These are phyloP conservation scores for Pangasianodon gigas DNA, from an alignment of 2,113 vertebrate genomes.

Conservation along the genomic window DNA sequence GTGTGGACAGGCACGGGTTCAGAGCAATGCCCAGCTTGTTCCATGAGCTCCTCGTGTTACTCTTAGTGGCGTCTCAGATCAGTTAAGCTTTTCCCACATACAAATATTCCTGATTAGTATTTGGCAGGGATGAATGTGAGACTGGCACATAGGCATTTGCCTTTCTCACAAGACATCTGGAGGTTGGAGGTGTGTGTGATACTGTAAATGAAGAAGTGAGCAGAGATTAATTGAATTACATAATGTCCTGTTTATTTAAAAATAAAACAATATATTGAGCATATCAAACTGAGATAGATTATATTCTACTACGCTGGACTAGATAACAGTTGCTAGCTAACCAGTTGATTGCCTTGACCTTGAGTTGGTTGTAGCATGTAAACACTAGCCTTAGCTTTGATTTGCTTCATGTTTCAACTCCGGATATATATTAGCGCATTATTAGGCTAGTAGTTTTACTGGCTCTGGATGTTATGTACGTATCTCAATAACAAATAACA, in stretches of 20 bases:
- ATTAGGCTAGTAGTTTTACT: neutral
- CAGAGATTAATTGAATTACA: constrained; percentile 1
- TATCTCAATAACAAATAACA: too few relatives aligned
- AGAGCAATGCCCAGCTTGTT: neutral
- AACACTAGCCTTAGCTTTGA: neutral
- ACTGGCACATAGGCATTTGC: neutral
- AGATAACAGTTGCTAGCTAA: neutral
- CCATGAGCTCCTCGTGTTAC: neutral
- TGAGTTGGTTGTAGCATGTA: neutral
- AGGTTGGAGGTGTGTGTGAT: constrained; percentile 13
- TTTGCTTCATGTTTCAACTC: neutral
- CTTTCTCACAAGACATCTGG: constrained; percentile 8
- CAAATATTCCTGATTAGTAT: neutral
- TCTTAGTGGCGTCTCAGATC: neutral
- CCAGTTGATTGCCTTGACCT: neutral
- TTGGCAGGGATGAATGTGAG: neutral
- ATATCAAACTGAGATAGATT: neutral
- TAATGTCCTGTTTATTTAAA: neutral
- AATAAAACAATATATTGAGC: neutral
- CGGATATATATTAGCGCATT: neutral
- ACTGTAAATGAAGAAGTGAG: neutral
- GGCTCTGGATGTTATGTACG: neutral
- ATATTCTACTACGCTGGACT: neutral
- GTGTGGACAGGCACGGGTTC: neutral
- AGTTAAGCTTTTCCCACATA: neutral